Conservation (phyloP, 2,888 invertebrate genomes). For the Abscondita cerata region DNA sequence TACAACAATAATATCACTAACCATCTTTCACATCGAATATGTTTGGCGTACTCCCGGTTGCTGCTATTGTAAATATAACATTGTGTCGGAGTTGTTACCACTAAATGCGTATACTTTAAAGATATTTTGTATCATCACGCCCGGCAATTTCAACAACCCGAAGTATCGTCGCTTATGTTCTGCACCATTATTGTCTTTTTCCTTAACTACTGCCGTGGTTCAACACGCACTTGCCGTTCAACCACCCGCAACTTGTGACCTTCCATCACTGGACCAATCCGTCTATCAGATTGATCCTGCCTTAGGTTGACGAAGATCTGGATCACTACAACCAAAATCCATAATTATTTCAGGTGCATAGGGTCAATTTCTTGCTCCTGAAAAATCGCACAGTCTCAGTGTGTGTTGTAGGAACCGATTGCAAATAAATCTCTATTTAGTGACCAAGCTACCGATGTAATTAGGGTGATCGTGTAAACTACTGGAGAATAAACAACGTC, state of each 20-base stretch:
- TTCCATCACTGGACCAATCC: slow-evolving; percentile 95
- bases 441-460: slow-evolving; percentile 90
- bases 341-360: too few relatives aligned
- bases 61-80: slow-evolving; percentile 91
- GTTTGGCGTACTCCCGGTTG: slow-evolving; percentile 95
- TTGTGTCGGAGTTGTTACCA: slow-evolving; percentile 91
- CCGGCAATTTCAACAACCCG: slow-evolving; percentile 92
- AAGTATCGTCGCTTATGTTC: slow-evolving; percentile 83
- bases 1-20: slow-evolving; percentile 80
- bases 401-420: slow-evolving; percentile 93
- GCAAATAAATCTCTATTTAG: slow-evolving; percentile 91
- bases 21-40: slow-evolving; percentile 93
- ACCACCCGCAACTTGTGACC: slow-evolving; percentile 91
- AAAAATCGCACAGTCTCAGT: slow-evolving; percentile 89
- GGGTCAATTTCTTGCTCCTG: slow-evolving; percentile 73
- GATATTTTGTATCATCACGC: slow-evolving; percentile 86
- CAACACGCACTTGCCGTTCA: slow-evolving; percentile 51
- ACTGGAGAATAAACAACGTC: slow-evolving; percentile 87
- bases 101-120: slow-evolving; percentile 84
- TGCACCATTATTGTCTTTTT: slow-evolving; percentile 80
- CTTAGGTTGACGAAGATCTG: slow-evolving; percentile 81
- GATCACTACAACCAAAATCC: slow-evolving; percentile 85
- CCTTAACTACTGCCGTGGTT: slow-evolving; percentile 64
- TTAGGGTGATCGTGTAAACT: slow-evolving; percentile 86
- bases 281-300: slow-evolving; percentile 90